phyloP scores from a whole-genome alignment of 1,140 invertebrate genomes.

The Wiebesia pumilae region DNA sequence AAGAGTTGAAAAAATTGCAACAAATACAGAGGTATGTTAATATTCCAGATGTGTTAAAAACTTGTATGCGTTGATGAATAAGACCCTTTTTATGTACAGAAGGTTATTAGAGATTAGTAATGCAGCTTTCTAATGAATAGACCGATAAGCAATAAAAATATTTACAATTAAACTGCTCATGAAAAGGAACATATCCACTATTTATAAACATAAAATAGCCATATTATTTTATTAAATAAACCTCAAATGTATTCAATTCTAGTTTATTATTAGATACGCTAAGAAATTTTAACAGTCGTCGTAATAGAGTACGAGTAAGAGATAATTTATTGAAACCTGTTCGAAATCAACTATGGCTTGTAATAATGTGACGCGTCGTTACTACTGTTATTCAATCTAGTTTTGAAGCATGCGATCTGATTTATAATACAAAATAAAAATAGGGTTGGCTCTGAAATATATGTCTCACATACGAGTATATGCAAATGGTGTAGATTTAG shows the following conservation, averaged over 20 bases:
- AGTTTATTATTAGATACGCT: no score
- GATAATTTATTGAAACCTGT: neutral
- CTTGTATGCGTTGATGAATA: neutral
- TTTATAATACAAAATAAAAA: neutral
- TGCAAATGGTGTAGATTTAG: neutral
- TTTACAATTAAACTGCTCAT: neutral
- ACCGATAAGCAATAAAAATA: neutral
- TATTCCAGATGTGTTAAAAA: neutral
- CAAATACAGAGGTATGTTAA: neutral
- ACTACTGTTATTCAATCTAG: neutral
- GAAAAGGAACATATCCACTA: neutral
- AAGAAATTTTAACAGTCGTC: no score
- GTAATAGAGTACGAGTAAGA: neutral
- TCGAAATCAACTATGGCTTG: neutral
- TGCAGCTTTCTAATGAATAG: neutral
- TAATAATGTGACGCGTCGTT: neutral
- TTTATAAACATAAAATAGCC: no score
- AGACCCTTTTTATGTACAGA: neutral
- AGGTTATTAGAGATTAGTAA: neutral
- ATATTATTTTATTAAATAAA: no score
- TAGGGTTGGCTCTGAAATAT: neutral
- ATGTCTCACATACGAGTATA: neutral
- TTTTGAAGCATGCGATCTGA: neutral
- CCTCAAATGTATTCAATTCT: no score
- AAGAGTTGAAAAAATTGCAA: neutral